phyloP scores from a whole-genome alignment of 2,113 vertebrate species.

The Cinclus cinclus region DNA sequence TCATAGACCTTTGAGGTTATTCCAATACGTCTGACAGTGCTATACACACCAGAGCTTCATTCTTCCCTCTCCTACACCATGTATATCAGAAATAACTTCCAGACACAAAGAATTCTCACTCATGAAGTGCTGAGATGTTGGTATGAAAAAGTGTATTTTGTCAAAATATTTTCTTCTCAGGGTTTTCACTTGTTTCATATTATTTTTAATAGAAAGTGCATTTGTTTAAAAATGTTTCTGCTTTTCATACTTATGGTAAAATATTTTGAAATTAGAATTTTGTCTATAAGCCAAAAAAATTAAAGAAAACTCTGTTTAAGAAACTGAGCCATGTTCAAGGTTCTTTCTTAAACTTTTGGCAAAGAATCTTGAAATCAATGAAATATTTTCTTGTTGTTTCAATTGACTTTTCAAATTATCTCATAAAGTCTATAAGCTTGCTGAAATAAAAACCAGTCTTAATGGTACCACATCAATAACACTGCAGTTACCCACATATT shows the following conservation, averaged over 20 bases:
- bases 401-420: background rate
- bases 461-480: background rate
- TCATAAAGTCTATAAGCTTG: background rate
- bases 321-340: background rate
- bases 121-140: constrained; percentile 48
- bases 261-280: constrained; percentile 21
- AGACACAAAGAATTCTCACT: constrained; percentile 56
- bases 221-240: constrained; percentile 25
- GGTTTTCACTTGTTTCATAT: constrained; percentile 12
- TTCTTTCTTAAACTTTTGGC: background rate
- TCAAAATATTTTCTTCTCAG: background rate
- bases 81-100: constrained; percentile 55
- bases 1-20: constrained; percentile 56
- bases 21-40: constrained; percentile 55
- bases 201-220: constrained; percentile 26
- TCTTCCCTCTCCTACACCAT: constrained; percentile 21
- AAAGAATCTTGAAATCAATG: background rate
- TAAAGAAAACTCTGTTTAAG: background rate
- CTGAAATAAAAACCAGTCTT: background rate
- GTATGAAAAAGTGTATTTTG: constrained; percentile 4
- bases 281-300: background rate
- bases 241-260: constrained; percentile 6
- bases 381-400: background rate
- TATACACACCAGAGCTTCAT: constrained; percentile 52
- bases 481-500: background rate